Evolutionary conservation across 2,113 vertebrate genomes (phyloP).

Genomic region (Hipposideros armiger): DNA sequence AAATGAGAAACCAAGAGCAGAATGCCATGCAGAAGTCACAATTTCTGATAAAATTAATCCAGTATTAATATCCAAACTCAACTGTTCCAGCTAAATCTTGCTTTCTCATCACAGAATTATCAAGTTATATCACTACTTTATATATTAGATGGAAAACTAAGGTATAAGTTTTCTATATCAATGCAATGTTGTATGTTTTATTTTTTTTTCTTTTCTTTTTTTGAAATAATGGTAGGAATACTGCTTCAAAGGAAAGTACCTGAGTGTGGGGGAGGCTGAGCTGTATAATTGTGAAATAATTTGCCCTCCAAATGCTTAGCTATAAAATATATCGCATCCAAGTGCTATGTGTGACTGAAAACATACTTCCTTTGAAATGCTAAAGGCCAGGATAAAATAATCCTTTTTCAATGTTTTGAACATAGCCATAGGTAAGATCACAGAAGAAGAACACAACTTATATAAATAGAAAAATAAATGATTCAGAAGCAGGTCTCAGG

Average conservation of each 20-base stretch:
- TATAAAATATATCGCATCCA: constrained; percentile 1
- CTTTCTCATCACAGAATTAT: not conserved
- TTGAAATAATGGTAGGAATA: not conserved
- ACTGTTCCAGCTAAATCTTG: constrained; percentile 1
- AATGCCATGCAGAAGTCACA: not conserved
- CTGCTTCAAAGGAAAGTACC: not conserved
- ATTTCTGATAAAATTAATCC: not conserved
- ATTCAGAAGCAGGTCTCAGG: constrained; percentile 45
- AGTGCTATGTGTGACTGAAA: not conserved
- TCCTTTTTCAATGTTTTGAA: not conserved
- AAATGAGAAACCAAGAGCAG: not conserved
- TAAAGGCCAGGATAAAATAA: constrained; percentile 2
- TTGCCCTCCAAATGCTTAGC: not conserved
- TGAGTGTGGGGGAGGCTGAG: not conserved
- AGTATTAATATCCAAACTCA: constrained; percentile 16
- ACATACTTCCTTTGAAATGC: not conserved
- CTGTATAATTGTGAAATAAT: not conserved
- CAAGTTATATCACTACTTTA: not conserved
- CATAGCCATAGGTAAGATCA: not conserved
- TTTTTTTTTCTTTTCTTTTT: not conserved
- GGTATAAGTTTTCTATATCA: not conserved
- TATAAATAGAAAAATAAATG: constrained; percentile 33
- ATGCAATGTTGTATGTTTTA: not conserved
- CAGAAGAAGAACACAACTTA: not conserved
- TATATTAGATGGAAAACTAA: not conserved